Evolutionary conservation across 1,140 invertebrate genomes (phyloP).

Genomic region (Cydia fagiglandana): DNA sequence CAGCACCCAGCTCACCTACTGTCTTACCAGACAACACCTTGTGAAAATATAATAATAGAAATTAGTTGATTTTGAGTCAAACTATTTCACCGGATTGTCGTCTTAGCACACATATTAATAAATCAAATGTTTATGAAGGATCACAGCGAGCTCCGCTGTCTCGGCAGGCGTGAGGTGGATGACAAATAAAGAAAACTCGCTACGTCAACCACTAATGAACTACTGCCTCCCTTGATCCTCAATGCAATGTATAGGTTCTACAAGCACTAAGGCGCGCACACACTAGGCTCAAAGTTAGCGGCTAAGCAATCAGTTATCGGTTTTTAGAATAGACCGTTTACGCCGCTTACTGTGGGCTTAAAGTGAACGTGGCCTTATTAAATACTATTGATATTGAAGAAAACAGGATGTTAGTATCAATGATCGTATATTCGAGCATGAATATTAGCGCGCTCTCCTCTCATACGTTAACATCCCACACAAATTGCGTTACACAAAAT

Average conservation of each 20-base stretch:
- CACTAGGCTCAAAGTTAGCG: neutral
- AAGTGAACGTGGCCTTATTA: neutral
- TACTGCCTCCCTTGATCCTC: conserved; percentile 67
- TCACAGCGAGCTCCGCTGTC: conserved; percentile 64
- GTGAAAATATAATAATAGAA: conserved; percentile 75
- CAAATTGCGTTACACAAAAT: conserved; percentile 41
- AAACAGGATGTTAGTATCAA: conserved; percentile 59
- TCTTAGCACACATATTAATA: conserved; percentile 55
- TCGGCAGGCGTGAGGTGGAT: conserved; percentile 63
- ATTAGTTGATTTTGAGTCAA: conserved; percentile 78
- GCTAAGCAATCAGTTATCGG: neutral
- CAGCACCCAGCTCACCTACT: conserved; percentile 75
- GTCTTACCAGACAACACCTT: conserved; percentile 79
- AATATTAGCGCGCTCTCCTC: conserved; percentile 64
- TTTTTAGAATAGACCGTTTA: neutral
- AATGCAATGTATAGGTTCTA: conserved; percentile 62
- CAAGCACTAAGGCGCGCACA: conserved; percentile 62
- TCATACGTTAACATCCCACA: conserved; percentile 59
- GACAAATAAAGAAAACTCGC: conserved; percentile 64
- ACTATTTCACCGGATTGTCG: conserved; percentile 67
- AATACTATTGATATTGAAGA: conserved; percentile 50
- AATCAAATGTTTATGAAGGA: conserved; percentile 68
- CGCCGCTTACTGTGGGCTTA: neutral
- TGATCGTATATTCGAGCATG: conserved; percentile 38
- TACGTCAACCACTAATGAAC: conserved; percentile 69